Base-by-base conservation (phyloP, 2,888 invertebrate species). In the Matsumyia berberina region DNA sequence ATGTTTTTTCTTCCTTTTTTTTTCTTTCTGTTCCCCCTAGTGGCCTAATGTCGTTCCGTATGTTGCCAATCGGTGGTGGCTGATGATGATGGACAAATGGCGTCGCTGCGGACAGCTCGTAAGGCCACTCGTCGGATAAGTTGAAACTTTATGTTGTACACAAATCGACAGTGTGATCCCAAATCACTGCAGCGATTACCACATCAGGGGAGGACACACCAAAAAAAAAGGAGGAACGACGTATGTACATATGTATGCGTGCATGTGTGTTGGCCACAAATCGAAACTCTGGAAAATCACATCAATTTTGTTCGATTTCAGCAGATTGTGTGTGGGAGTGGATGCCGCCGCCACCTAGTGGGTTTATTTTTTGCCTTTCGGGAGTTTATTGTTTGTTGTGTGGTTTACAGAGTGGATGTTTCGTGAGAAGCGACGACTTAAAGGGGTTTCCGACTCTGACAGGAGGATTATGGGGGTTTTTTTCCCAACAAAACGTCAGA, bases 121-220 rank as follows among this genome's bases (percentile, higher is more conserved):
- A 66, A 70, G 64, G 58, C 58, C 46, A 46, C 31, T 60, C 51
- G 35, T 44, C 39, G 55, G 74, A 85, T 57, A 80, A 66, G 73
- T 79, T 76, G 37, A 66, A 77, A 77, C 49, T 49, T 17, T 66
- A 7, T 57, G 49, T 62, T 57, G 49, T 37, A 74, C 7, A 44
- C 19, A 46, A 42, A 67, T 37, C 15, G 70, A 58, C 64, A 70
- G 35, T 17, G 15, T 53, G 60, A 80, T 83, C 51, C 69, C 69
- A 72, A 85, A 80, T 80, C 85, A 66, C 74, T 51, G 17, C 46
- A 80, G 58, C 66, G 80, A 85, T 85, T 85, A 85, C 85, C 74
- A 70, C 78, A 72, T 74, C 53, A 64, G 37, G 29, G 42, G n/a
- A 37, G 15, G 31, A 6, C 3, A 31, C 33, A 37, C 39, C 19